Evolutionary conservation across 2,888 invertebrate genomes (phyloP).

Genomic region (Apocheima hispidaria): DNA sequence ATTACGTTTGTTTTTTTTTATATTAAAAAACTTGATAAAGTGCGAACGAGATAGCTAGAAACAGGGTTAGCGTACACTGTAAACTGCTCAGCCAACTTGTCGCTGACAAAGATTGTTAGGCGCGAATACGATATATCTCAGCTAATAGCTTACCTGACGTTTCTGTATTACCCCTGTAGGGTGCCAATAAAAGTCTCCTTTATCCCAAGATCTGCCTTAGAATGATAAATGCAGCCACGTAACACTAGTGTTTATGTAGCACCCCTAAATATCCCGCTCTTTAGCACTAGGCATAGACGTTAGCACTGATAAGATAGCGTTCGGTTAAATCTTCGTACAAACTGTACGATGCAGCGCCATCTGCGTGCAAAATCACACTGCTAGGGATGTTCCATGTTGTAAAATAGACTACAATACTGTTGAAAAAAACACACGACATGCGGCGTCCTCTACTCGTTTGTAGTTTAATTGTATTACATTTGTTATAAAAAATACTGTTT

Average conservation of each 20-base stretch:
- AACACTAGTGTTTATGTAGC: too few relatives aligned
- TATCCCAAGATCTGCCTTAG: too few relatives aligned
- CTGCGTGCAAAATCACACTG: slow-evolving; percentile 22
- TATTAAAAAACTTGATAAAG: too few relatives aligned
- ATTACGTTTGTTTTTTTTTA: too few relatives aligned
- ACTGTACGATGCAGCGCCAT: slow-evolving; percentile 31
- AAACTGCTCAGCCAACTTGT: too few relatives aligned
- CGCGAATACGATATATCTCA: too few relatives aligned
- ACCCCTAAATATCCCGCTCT: neutral
- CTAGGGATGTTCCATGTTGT: slow-evolving; percentile 1
- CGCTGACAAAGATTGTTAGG: too few relatives aligned
- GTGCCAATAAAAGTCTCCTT: neutral
- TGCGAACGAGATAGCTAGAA: too few relatives aligned
- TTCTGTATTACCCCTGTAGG: neutral
- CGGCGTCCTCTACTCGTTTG: neutral
- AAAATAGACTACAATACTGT: neutral
- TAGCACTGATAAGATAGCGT: slow-evolving; percentile 60
- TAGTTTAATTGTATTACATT: neutral
- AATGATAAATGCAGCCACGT: too few relatives aligned
- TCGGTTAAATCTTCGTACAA: slow-evolving; percentile 23
- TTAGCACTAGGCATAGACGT: slow-evolving; percentile 29
- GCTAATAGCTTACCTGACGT: too few relatives aligned
- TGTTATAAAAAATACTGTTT: neutral
- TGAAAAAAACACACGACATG: neutral
- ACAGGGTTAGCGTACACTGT: too few relatives aligned